phyloP scores from a whole-genome alignment of 2,113 vertebrate genomes.

The Tursiops truncatus region DNA sequence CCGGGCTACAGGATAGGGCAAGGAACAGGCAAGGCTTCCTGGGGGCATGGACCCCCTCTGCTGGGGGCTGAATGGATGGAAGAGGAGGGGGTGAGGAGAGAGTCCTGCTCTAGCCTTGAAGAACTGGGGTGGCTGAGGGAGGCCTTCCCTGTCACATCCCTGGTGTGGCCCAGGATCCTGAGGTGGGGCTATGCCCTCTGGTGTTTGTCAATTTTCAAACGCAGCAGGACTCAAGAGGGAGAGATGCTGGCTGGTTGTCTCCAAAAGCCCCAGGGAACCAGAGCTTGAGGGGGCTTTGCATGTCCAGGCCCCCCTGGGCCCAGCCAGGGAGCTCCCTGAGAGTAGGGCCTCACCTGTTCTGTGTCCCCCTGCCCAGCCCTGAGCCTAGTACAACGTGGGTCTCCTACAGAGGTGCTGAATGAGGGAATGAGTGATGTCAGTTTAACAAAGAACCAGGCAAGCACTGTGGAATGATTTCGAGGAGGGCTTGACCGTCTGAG shows the following conservation, averaged over 20 bases:
- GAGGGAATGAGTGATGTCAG: fast-evolving
- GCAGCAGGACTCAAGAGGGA: neutral
- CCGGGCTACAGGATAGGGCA: neutral
- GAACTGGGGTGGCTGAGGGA: neutral
- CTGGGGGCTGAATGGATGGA: no score
- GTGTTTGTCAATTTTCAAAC: neutral
- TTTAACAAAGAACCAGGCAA: neutral
- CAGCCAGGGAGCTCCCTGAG: neutral
- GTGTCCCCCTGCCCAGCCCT: neutral
- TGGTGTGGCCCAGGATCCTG: neutral
- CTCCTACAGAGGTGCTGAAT: neutral
- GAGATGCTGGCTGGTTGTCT: neutral
- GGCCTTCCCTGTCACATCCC: neutral
- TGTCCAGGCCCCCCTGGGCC: neutral
- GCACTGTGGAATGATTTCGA: fast-evolving
- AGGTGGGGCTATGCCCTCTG: fast-evolving
- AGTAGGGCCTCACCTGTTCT: no score
- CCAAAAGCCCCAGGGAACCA: neutral
- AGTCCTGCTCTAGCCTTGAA: neutral
- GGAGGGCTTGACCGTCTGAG: neutral
- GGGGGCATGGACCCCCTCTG: fast-evolving
- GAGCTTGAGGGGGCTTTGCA: no score
- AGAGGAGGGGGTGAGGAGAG: no score
- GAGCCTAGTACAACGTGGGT: neutral
- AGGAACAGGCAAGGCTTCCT: neutral